These are phyloP conservation scores for Channa argus DNA, from an alignment of 2,113 vertebrate genomes.

Conservation along the genomic window DNA sequence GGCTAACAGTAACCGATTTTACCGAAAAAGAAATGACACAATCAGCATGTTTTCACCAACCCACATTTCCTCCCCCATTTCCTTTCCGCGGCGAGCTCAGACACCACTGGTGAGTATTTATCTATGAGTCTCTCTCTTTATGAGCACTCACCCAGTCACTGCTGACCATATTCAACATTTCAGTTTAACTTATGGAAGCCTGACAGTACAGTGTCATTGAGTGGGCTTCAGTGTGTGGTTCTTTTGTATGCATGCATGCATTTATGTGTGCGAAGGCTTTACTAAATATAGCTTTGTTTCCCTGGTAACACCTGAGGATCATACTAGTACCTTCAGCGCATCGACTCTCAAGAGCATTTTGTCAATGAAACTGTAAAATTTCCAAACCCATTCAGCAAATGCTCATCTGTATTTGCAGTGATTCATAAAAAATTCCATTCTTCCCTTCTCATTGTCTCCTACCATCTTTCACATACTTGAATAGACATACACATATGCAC, in stretches of 20 bases:
- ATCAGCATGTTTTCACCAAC: constrained; percentile 1
- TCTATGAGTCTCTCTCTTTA: no score
- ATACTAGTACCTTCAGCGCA: constrained; percentile 36
- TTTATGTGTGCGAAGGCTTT: constrained; percentile 40
- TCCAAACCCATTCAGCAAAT: constrained; percentile 29
- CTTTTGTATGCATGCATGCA: constrained; percentile 32
- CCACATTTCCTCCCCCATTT: no score
- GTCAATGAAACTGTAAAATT: constrained; percentile 41
- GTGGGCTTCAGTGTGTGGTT: neutral
- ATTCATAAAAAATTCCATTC: neutral
- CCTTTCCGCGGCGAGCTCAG: neutral
- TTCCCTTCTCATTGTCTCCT: neutral
- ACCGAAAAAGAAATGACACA: neutral
- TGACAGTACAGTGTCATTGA: constrained; percentile 5
- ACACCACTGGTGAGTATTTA: no score
- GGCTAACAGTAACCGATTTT: no score
- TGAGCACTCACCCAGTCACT: no score
- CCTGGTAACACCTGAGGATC: constrained; percentile 72
- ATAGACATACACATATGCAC: neutral
- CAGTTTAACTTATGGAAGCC: neutral
- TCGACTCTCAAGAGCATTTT: constrained; percentile 24
- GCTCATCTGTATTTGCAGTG: neutral
- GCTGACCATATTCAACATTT: neutral
- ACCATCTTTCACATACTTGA: neutral
- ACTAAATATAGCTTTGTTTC: constrained; percentile 77